Conservation (phyloP, 2,113 vertebrate genomes). For the Cariama cristata region DNA sequence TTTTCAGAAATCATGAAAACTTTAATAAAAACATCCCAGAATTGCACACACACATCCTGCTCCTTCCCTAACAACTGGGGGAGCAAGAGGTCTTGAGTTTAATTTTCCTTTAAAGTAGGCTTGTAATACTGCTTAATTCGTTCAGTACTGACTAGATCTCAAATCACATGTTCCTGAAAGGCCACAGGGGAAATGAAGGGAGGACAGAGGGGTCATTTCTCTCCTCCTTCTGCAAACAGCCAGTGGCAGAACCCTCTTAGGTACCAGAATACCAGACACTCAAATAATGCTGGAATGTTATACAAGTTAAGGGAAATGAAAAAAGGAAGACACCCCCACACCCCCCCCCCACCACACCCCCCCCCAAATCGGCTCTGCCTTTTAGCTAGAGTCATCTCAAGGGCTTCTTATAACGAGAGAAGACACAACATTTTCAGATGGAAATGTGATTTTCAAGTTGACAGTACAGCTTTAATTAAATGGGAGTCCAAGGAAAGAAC, state of each 20-base stretch:
- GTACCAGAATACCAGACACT: not conserved
- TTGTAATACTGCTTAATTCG: not conserved
- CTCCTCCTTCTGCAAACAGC: not conserved
- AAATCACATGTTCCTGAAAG: not conserved
- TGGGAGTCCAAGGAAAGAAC: slow-evolving; percentile 42
- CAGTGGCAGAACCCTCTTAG: not conserved
- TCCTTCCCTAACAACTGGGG: not conserved
- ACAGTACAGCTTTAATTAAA: slow-evolving; percentile 58
- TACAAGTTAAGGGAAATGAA: not conserved
- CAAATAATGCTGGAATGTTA: not conserved
- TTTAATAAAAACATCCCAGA: not conserved
- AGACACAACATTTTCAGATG: slow-evolving; percentile 47
- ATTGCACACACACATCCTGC: not conserved
- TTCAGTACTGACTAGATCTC: not conserved
- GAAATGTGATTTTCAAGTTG: slow-evolving; percentile 56
- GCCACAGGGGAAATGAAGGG: not conserved
- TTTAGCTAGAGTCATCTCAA: not conserved
- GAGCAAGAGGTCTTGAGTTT: not conserved
- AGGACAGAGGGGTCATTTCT: not conserved
- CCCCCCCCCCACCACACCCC: too few relatives aligned
- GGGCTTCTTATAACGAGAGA: not conserved
- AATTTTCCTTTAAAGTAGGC: not conserved
- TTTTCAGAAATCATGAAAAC: not conserved
- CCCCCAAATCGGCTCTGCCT: not conserved
- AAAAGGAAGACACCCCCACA: not conserved